Evolutionary conservation across 2,888 invertebrate species (phyloP).

Genomic region (Amblyteles armatorius): DNA sequence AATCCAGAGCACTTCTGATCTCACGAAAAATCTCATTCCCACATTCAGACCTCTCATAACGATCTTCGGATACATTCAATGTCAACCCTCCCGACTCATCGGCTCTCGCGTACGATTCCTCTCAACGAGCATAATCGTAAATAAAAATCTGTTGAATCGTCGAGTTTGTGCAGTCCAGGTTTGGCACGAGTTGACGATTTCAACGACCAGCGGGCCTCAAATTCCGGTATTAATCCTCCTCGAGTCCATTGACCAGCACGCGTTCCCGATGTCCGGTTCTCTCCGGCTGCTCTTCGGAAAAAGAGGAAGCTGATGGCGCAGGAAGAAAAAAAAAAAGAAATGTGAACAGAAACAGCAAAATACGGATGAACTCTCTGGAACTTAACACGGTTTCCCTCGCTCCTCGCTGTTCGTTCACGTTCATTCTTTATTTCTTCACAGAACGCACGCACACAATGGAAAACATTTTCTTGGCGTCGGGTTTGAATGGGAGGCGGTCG

Average conservation of each 20-base stretch:
- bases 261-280: slow-evolving; percentile 69
- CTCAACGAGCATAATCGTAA: slow-evolving; percentile 26
- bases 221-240: slow-evolving; percentile 73
- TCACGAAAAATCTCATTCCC: slow-evolving; percentile 29
- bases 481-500: slow-evolving; percentile 72
- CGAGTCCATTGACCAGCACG: slow-evolving; percentile 77
- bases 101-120: slow-evolving; percentile 39
- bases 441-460: slow-evolving; percentile 61
- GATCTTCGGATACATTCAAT: slow-evolving; percentile 28
- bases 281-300: slow-evolving; percentile 1
- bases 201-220: slow-evolving; percentile 50
- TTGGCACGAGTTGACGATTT: slow-evolving; percentile 62
- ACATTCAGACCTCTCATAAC: slow-evolving; percentile 39
- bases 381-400: slow-evolving; percentile 51
- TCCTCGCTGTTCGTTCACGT: slow-evolving; percentile 3
- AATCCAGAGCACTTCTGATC: slow-evolving; percentile 40
- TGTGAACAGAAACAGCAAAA: slow-evolving; percentile 49
- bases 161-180: slow-evolving; percentile 40
- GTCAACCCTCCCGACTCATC: slow-evolving; percentile 11
- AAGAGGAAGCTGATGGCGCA: slow-evolving; percentile 22
- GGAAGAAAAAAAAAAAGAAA: slow-evolving; percentile 30
- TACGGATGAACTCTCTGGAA: slow-evolving; percentile 39
- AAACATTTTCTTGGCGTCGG: slow-evolving; percentile 74
- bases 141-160: slow-evolving; percentile 9
- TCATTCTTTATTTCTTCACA: slow-evolving; percentile 26